Percentiles rank a stretch among this genome's conserved stretches.
Conservation (phyloP, 2,888 invertebrate species). For the Mystacides longicornis region DNA sequence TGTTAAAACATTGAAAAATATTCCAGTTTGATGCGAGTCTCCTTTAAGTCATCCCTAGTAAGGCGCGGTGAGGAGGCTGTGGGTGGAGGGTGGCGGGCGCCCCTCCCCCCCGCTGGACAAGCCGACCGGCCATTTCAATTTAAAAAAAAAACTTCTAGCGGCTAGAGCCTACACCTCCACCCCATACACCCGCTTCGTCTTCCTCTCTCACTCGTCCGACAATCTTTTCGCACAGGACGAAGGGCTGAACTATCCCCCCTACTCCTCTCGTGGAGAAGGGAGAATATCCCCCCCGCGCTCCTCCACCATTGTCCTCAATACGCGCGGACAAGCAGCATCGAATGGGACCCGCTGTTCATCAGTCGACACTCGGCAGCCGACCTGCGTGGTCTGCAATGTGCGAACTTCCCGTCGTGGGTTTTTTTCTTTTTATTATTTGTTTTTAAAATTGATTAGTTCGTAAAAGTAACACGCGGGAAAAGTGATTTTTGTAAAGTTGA, state of each 20-base stretch:
- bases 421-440: slow-evolving; percentile 16
- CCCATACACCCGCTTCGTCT: slow-evolving; percentile 43
- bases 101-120: slow-evolving; percentile 47
- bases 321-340: slow-evolving; percentile 12
- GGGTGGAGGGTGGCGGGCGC: slow-evolving; percentile 32
- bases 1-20: neutral
- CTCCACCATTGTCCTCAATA: slow-evolving; percentile 5
- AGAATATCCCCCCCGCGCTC: slow-evolving; percentile 35
- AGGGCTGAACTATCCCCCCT: slow-evolving; percentile 28
- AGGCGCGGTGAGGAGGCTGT: slow-evolving; percentile 28
- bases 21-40: slow-evolving; percentile 5
- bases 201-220: slow-evolving; percentile 37
- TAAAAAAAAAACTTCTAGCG: slow-evolving; percentile 53
- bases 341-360: slow-evolving; percentile 18
- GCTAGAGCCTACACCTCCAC: slow-evolving; percentile 30
- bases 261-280: slow-evolving; percentile 27
- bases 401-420: neutral
- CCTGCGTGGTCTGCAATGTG: slow-evolving; percentile 19
- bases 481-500: neutral
- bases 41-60: slow-evolving; percentile 14
- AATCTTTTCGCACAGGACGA: slow-evolving; percentile 38
- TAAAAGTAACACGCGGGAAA: neutral
- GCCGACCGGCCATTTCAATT: slow-evolving; percentile 55
- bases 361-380: slow-evolving; percentile 25
- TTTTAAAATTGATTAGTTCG: slow-evolving; percentile 6